phyloP scores from a whole-genome alignment of 2,797 vertebrate genomes.

The Enteromius paludinosus region DNA sequence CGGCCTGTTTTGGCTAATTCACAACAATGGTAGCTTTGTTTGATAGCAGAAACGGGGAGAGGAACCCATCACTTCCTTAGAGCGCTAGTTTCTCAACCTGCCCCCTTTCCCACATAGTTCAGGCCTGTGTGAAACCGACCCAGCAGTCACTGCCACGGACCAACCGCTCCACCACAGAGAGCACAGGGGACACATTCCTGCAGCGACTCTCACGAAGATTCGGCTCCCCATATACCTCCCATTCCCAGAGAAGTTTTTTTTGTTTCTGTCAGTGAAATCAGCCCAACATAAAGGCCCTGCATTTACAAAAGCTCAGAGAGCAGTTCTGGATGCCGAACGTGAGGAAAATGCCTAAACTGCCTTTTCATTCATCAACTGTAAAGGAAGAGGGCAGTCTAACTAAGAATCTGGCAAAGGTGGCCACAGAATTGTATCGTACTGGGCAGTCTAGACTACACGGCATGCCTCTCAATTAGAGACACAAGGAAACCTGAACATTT shows the following conservation, averaged over 20 bases:
- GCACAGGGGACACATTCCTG: conserved; percentile 42
- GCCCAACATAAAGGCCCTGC: conserved; percentile 13
- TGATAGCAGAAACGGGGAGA: conserved; percentile 47
- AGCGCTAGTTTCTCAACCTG: conserved; percentile 28
- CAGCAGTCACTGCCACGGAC: not conserved
- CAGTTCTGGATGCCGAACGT: not conserved
- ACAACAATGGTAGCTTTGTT: conserved; percentile 53
- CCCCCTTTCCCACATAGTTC: conserved; percentile 26
- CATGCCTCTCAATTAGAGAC: not conserved
- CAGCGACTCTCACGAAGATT: conserved; percentile 22
- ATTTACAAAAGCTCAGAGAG: conserved; percentile 18
- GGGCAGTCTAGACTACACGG: conserved; percentile 19
- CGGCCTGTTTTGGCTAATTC: conserved; percentile 15
- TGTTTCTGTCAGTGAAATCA: conserved; percentile 26
- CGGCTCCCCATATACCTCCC: not conserved
- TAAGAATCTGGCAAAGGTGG: not conserved
- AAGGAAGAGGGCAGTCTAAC: not conserved
- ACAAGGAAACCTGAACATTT: conserved; percentile 16
- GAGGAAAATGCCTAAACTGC: conserved; percentile 1
- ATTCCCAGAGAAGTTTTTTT: conserved; percentile 18
- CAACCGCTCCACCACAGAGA: conserved; percentile 4
- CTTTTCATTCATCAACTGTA: not conserved
- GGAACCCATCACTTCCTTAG: conserved; percentile 44
- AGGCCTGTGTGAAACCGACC: conserved; percentile 36
- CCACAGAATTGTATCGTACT: conserved; percentile 20